phyloP scores from a whole-genome alignment of 2,113 vertebrate species.

The Casuarius casuarius region DNA sequence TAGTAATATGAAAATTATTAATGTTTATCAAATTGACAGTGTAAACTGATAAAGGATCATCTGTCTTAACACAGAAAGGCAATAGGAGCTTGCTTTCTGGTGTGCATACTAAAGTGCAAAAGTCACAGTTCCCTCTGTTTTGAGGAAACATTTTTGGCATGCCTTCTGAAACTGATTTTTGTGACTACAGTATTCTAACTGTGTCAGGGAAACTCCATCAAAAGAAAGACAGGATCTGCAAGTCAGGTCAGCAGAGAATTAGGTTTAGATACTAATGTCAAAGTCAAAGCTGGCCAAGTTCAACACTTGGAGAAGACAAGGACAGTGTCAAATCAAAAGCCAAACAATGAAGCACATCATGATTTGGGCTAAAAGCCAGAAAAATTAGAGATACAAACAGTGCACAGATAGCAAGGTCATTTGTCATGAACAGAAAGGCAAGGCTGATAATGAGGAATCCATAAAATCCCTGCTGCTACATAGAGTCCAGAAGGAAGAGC shows the following conservation, averaged over 20 bases:
- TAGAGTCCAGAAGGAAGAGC: neutral
- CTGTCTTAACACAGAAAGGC: neutral
- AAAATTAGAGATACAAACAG: neutral
- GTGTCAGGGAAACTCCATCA: neutral
- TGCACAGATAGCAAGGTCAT: neutral
- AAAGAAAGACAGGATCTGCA: neutral
- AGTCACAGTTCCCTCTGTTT: neutral
- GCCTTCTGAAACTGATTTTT: slow-evolving; percentile 15
- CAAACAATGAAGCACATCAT: neutral
- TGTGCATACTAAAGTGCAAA: neutral
- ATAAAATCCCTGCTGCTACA: neutral
- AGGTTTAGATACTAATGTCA: neutral
- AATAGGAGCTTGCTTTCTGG: neutral
- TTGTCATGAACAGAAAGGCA: neutral
- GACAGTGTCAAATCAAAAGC: neutral
- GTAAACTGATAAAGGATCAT: neutral
- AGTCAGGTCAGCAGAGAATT: neutral
- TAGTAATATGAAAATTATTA: neutral
- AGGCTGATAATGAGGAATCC: neutral
- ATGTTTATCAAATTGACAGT: neutral
- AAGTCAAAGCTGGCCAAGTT: neutral
- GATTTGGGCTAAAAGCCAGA: neutral
- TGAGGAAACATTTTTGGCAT: slow-evolving; percentile 24
- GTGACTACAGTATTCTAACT: neutral
- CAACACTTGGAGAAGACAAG: neutral